Conservation (phyloP, 2,113 vertebrate species). For the Zosterops lateralis region DNA sequence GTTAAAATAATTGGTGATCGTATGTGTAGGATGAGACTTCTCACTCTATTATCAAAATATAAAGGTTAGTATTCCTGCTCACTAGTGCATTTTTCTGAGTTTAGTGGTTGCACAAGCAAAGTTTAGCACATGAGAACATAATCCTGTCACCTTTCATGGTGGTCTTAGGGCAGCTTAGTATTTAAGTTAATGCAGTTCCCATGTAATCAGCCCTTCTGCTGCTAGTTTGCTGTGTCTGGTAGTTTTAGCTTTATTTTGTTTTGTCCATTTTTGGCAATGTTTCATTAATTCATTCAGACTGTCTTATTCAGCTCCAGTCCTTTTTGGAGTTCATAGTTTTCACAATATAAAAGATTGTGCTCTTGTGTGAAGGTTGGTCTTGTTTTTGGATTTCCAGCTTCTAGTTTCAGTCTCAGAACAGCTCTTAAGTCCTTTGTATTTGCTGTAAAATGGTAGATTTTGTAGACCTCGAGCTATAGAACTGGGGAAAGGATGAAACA, state of each 20-base stretch:
- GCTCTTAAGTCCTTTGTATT: constrained; percentile 26
- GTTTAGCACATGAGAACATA: accelerated
- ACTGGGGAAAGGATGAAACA: not conserved
- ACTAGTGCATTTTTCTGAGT: not conserved
- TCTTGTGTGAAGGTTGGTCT: not conserved
- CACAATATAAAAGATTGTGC: not conserved
- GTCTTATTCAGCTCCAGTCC: not conserved
- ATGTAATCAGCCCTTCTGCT: not conserved
- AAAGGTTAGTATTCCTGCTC: not conserved
- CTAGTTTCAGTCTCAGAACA: not conserved
- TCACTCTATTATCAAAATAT: not conserved
- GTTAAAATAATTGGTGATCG: not conserved
- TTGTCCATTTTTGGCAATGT: not conserved
- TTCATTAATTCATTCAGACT: not conserved
- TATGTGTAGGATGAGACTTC: not conserved
- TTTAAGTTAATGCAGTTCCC: not conserved
- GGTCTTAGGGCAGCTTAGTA: not conserved
- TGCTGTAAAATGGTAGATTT: constrained; percentile 6
- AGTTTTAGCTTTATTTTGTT: not conserved
- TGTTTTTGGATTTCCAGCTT: not conserved
- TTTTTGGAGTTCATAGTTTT: not conserved
- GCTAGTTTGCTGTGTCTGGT: not conserved
- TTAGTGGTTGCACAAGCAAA: not conserved
- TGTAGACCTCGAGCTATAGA: not conserved
- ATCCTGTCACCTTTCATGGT: not conserved